These are phyloP conservation scores for Amphipyra berbera DNA, from an alignment of 2,888 invertebrate genomes.

Conservation along the genomic window DNA sequence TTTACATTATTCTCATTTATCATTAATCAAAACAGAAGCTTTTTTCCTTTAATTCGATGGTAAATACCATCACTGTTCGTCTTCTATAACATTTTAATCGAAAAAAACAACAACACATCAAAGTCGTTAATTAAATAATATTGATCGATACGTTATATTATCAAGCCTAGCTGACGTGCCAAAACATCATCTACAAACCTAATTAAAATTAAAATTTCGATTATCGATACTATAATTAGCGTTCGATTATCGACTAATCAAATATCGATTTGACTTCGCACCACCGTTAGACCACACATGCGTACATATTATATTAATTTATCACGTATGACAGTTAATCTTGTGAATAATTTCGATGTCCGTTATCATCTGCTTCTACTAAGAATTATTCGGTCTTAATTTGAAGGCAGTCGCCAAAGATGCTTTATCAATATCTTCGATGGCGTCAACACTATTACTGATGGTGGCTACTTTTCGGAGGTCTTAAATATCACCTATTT, in stretches of 20 bases:
- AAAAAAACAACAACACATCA: not conserved
- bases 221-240: slow-evolving; percentile 59
- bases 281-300: slow-evolving; percentile 69
- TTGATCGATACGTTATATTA: not conserved
- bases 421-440: slow-evolving; percentile 3
- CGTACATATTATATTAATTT: slow-evolving; percentile 63
- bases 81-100: not conserved
- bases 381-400: slow-evolving; percentile 50
- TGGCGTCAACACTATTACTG: not conserved
- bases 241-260: slow-evolving; percentile 66
- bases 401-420: slow-evolving; percentile 18
- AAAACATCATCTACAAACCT: slow-evolving; percentile 43
- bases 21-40: no score
- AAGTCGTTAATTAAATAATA: not conserved
- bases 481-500: no score
- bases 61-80: not conserved
- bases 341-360: slow-evolving; percentile 54
- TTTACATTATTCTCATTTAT: no score
- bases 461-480: not conserved
- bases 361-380: slow-evolving; percentile 48
- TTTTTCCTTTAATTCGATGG: no score
- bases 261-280: slow-evolving; percentile 68
- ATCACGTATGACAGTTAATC: slow-evolving; percentile 69
- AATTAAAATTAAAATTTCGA: slow-evolving; percentile 50
- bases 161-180: slow-evolving; percentile 17